Base-by-base conservation (phyloP, 2,113 vertebrate genomes). In the Actinemys pallida region DNA sequence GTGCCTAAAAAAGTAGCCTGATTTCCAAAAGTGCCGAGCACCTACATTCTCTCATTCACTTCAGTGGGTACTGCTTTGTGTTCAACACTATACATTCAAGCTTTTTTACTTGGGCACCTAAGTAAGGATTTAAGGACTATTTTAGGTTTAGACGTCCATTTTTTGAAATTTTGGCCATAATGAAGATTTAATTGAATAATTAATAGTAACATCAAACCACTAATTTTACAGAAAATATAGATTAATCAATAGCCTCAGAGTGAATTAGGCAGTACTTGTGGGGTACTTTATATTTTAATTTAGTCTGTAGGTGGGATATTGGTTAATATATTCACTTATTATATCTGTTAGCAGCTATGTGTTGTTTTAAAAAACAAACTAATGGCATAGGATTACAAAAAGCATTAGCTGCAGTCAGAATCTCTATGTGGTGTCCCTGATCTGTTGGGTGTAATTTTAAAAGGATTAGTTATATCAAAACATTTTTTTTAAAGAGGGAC, bases 291-390 rank as follows among this genome's bases (percentile, higher is more conserved):
- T 57, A 86, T 95, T 88, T 95, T 10, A 91, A 91, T 86, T 87
- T 84, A 94, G 92, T 85, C 75, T 80, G 2, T 83, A 29, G 87
- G 86, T 3, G 78, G 57, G 65, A 94, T 81, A 93, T 13, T 79
- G 56, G 25, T 91, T 91, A 92, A 93, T 88, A 75, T 90, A 96
- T 92, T 92, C 45, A 95, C 94, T 93, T 95, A 88, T 96, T 96
- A 88, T 94, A 96, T 93, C 82, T 95, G 84, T 95, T 95, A 95
- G 75, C 92, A 96, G 92, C 90, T 89, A 90, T 17, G 6, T 96
- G 97, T 96, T 97, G 81, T 89, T 86, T 96, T 93, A 94, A 90
- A 96, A 97, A 97, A 95, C 93, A 98, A 95, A 94, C 79, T 69
- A 25, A 49, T 78, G 72, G 92, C 90, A 53, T 96, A 93, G 80